Conservation (phyloP, 2,113 vertebrate species). For the Equus quagga region DNA sequence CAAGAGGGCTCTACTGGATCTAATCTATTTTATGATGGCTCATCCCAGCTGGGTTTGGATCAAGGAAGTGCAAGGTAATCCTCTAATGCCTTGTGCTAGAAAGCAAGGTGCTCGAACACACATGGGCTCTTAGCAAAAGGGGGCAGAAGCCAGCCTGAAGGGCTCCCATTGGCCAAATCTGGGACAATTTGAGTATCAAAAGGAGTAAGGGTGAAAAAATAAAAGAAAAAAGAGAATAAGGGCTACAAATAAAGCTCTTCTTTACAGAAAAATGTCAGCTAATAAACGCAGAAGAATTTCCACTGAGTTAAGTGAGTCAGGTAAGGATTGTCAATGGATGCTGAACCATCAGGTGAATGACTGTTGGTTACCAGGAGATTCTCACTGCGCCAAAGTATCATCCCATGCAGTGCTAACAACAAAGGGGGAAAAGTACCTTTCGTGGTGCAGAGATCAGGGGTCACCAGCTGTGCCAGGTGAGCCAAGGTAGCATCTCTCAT, state of each 20-base stretch:
- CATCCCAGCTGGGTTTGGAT: background rate
- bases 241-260: background rate
- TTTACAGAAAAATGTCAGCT: slow-evolving; percentile 12
- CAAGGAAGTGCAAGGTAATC: background rate
- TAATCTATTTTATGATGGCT: background rate
- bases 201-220: background rate
- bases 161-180: background rate
- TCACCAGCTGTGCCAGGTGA: background rate
- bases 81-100: background rate
- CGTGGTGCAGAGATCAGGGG: too few relatives aligned
- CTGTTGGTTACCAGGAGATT: background rate
- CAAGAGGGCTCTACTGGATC: background rate
- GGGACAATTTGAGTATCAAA: background rate
- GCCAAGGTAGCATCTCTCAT: background rate
- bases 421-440: background rate
- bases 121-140: background rate
- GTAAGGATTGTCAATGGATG: background rate
- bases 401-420: background rate
- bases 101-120: background rate
- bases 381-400: background rate
- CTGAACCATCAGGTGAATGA: background rate
- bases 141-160: background rate
- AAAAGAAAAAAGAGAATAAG: background rate
- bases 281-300: background rate
- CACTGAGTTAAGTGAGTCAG: background rate